Conservation (phyloP, 2,113 vertebrate species). For the Oriolus oriolus region DNA sequence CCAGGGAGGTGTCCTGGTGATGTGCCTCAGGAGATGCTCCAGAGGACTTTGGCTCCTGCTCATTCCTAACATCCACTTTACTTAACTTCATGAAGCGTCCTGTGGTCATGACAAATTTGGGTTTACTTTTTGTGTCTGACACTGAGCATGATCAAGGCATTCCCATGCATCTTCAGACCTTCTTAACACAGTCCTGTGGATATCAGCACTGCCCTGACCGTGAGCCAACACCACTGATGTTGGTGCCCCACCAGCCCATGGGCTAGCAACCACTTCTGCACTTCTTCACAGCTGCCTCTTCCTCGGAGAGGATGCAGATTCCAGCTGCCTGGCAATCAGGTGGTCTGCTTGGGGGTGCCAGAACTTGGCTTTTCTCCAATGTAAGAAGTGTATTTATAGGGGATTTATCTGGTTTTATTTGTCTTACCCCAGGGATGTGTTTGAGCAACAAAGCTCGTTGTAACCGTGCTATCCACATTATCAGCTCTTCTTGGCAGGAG, state of each 20-base stretch:
- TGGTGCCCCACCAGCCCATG: background rate
- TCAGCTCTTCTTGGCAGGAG: background rate
- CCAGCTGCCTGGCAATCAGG: background rate
- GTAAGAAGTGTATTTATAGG: background rate
- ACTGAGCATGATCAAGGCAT: background rate
- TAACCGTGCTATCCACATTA: background rate
- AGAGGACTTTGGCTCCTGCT: background rate
- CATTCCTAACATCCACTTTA: background rate
- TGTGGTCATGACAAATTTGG: background rate
- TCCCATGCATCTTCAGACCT: background rate
- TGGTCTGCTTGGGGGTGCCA: background rate
- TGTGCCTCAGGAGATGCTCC: background rate
- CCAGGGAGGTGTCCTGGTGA: rapidly evolving
- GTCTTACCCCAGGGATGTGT: background rate
- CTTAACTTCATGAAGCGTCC: background rate
- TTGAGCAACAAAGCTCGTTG: background rate
- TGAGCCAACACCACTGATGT: background rate
- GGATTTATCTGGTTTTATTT: background rate
- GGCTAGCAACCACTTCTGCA: background rate
- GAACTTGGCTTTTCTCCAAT: background rate
- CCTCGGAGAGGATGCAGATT: background rate
- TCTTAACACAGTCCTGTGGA: background rate
- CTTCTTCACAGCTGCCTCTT: background rate
- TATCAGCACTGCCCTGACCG: background rate
- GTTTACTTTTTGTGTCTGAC: background rate